Evolutionary conservation across 2,888 invertebrate genomes (phyloP).

Genomic region (Drosophila testacea): DNA sequence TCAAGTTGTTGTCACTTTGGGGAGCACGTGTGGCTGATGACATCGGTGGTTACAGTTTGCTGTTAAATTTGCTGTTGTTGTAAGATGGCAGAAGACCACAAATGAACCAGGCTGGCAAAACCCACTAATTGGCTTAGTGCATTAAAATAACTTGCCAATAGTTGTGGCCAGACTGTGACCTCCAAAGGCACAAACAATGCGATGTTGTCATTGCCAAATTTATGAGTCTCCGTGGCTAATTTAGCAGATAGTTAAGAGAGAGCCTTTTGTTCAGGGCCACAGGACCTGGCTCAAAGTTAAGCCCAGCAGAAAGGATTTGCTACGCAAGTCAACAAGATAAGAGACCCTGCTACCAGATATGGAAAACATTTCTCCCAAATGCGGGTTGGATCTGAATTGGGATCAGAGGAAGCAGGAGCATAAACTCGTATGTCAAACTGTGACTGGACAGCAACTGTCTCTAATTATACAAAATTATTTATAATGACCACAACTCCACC

Average conservation of each 20-base stretch:
- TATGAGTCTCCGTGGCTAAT: constrained; percentile 81
- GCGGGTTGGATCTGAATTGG: constrained; percentile 9
- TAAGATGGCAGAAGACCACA: constrained; percentile 49
- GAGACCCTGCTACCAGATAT: constrained; percentile 3
- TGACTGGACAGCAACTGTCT: constrained; percentile 69
- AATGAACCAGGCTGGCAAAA: constrained; percentile 62
- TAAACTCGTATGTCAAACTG: constrained; percentile 63
- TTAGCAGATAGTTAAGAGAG: constrained; percentile 69
- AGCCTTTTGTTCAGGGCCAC: constrained; percentile 53
- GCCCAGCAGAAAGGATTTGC: constrained; percentile 65
- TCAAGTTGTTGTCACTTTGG: constrained; percentile 50
- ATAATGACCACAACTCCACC: constrained; percentile 60
- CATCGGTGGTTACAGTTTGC: constrained; percentile 25
- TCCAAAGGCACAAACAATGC: constrained; percentile 57
- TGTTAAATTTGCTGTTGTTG: constrained; percentile 1
- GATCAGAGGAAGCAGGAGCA: not conserved
- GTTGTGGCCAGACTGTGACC: constrained; percentile 69
- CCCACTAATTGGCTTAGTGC: constrained; percentile 79
- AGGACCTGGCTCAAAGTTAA: constrained; percentile 50
- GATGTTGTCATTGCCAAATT: constrained; percentile 77
- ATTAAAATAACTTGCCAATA: constrained; percentile 79
- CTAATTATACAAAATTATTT: constrained; percentile 79
- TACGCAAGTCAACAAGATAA: constrained; percentile 58
- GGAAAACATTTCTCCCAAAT: not conserved
- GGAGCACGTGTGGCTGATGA: constrained; percentile 71